Percentiles rank a stretch among this genome's conserved stretches.
These are phyloP conservation scores for Orycteropus afer DNA, from an alignment of 2,113 vertebrate genomes.

Conservation along the genomic window DNA sequence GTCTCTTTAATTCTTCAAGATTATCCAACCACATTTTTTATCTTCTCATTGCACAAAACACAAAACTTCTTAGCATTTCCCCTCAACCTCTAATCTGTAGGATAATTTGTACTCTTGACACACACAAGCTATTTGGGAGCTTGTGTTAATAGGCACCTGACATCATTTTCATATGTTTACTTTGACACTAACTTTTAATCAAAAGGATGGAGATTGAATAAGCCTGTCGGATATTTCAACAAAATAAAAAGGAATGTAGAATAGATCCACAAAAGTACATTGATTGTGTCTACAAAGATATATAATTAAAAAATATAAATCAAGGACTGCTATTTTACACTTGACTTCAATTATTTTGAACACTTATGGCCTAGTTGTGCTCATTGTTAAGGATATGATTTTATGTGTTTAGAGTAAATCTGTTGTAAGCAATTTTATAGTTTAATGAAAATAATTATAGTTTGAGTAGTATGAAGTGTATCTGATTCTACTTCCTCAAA, in stretches of 20 bases:
- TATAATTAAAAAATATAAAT: conserved; percentile 88
- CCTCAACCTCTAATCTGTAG: conserved; percentile 58
- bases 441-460: conserved; percentile 91
- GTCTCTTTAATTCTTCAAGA: neutral
- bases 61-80: conserved; percentile 73
- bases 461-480: conserved; percentile 87
- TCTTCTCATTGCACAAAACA: conserved; percentile 49
- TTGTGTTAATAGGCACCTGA: conserved; percentile 85
- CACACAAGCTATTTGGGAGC: conserved; percentile 79
- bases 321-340: conserved; percentile 86
- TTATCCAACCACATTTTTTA: conserved; percentile 74
- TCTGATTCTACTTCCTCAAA: conserved; percentile 84
- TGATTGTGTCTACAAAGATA: conserved; percentile 86
- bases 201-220: conserved; percentile 82
- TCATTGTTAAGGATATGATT: conserved; percentile 80
- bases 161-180: conserved; percentile 82
- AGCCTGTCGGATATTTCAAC: conserved; percentile 75
- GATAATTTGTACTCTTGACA: conserved; percentile 83
- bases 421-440: conserved; percentile 86
- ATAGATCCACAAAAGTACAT: conserved; percentile 79
- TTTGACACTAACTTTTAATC: conserved; percentile 86
- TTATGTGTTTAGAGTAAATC: conserved; percentile 85
- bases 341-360: conserved; percentile 87
- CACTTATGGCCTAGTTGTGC: conserved; percentile 81
- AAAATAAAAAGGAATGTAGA: conserved; percentile 82